These are phyloP conservation scores for Cryptophagus acutangulus DNA, from an alignment of 2,888 invertebrate species.

Conservation along the genomic window DNA sequence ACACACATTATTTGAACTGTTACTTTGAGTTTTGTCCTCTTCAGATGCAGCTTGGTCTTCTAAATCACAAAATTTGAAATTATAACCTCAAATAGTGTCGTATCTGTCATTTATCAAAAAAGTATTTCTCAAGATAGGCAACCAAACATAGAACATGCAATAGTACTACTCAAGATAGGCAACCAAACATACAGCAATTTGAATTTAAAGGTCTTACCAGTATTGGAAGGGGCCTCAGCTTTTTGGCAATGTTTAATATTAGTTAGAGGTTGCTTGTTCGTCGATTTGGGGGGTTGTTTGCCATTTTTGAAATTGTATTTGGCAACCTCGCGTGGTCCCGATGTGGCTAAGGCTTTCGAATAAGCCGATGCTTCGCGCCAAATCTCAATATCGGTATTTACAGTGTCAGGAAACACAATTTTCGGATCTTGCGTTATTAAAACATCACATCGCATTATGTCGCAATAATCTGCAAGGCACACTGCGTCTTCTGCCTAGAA, in stretches of 20 bases:
- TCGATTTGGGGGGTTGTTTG: slow-evolving; percentile 26
- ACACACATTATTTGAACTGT: slow-evolving; percentile 48
- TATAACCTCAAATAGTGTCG: too few species aligned
- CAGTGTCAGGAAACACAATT: slow-evolving; percentile 60
- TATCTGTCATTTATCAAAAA: too few species aligned
- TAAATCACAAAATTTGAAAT: slow-evolving; percentile 22
- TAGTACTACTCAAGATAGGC: too few species aligned
- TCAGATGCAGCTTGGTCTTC: slow-evolving; percentile 33
- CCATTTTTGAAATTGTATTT: slow-evolving; percentile 42
- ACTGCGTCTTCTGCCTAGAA: slow-evolving; percentile 83
- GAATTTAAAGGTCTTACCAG: too few species aligned
- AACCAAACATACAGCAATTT: too few species aligned
- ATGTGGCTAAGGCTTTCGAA: slow-evolving; percentile 56
- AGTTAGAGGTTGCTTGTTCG: slow-evolving; percentile 9
- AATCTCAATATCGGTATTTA: slow-evolving; percentile 75
- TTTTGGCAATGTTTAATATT: slow-evolving; percentile 41
- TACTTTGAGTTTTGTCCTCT: slow-evolving; percentile 42
- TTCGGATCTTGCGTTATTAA: slow-evolving; percentile 68
- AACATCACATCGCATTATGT: slow-evolving; percentile 92
- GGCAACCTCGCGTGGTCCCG: slow-evolving; percentile 44
- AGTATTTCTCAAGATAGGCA: too few species aligned
- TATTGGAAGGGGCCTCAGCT: slow-evolving; percentile 38
- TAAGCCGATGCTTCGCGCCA: slow-evolving; percentile 76
- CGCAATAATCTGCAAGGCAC: slow-evolving; percentile 91
- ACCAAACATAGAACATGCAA: too few species aligned